Evolutionary conservation across 2,113 vertebrate species (phyloP).

Genomic region (Tringa solitaria): DNA sequence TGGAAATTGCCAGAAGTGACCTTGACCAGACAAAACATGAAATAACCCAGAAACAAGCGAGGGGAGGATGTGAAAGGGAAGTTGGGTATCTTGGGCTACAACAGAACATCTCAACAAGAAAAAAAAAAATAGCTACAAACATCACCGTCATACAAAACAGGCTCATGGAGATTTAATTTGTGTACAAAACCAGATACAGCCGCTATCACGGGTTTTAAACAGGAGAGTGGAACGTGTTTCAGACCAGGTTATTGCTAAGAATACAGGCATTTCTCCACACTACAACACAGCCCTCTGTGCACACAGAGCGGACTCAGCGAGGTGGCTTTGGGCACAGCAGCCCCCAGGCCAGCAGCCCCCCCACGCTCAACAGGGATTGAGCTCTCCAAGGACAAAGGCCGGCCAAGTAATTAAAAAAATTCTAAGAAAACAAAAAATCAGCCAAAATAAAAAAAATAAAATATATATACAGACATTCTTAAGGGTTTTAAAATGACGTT

Average conservation of each 20-base stretch:
- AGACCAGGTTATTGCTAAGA: background rate
- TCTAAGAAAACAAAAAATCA: background rate
- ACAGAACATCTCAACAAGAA: background rate
- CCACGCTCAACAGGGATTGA: accelerated
- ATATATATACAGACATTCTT: background rate
- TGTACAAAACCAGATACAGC: background rate
- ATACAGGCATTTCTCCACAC: background rate
- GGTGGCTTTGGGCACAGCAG: background rate
- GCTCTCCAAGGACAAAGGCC: background rate
- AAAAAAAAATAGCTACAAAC: background rate
- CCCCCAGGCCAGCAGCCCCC: background rate
- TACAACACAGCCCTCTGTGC: accelerated
- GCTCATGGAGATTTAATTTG: background rate
- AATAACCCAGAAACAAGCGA: background rate
- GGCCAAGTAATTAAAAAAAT: background rate
- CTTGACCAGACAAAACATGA: background rate
- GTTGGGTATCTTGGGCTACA: background rate
- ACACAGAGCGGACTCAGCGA: accelerated
- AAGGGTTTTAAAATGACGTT: accelerated
- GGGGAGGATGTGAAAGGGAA: background rate
- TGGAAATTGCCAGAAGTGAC: background rate
- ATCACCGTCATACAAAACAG: background rate
- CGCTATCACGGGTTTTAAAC: background rate
- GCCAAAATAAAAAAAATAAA: too few species aligned
- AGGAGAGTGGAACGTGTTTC: background rate